Evolutionary conservation across 2,797 vertebrate species (phyloP).

Genomic region (Micropoecilia bifurca): DNA sequence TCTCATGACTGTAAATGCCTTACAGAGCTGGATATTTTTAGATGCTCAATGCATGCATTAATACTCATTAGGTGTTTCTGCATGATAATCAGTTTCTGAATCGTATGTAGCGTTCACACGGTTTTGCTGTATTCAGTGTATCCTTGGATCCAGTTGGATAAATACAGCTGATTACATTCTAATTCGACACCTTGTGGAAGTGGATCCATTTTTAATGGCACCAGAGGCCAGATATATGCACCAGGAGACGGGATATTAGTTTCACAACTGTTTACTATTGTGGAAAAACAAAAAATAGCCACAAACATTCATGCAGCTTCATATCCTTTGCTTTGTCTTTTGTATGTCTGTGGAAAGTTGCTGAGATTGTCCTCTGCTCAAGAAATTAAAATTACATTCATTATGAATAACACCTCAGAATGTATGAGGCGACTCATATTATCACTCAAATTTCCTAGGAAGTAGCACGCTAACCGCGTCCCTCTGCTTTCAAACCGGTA

Average conservation of each 20-base stretch:
- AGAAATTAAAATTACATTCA: conserved; percentile 34
- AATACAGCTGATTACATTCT: conserved; percentile 25
- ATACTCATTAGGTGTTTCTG: conserved; percentile 17
- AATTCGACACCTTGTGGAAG: conserved; percentile 7
- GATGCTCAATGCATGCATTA: background rate
- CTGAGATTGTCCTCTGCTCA: conserved; percentile 25
- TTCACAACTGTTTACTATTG: conserved; percentile 51
- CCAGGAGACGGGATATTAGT: conserved; percentile 39
- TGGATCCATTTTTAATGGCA: conserved; percentile 14
- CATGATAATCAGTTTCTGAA: conserved; percentile 25
- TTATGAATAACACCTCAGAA: background rate
- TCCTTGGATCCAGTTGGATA: conserved; percentile 27
- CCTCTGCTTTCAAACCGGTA: conserved; percentile 11
- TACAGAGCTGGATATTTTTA: background rate
- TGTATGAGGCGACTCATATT: conserved; percentile 15
- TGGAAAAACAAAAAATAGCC: conserved; percentile 30
- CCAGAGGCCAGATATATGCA: conserved; percentile 13
- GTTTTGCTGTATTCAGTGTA: conserved; percentile 24
- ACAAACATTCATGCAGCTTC: conserved; percentile 45
- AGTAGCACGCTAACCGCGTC: conserved; percentile 7
- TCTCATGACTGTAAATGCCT: conserved; percentile 1
- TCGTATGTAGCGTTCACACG: background rate
- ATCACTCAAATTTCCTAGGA: conserved; percentile 24
- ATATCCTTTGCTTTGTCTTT: conserved; percentile 18
- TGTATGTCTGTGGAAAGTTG: background rate